A percentile compares a stretch with the other conserved stretches of the same genome.
Evolutionary conservation across 2,888 invertebrate genomes (phyloP).

Genomic region (Eumerus sabulonum): DNA sequence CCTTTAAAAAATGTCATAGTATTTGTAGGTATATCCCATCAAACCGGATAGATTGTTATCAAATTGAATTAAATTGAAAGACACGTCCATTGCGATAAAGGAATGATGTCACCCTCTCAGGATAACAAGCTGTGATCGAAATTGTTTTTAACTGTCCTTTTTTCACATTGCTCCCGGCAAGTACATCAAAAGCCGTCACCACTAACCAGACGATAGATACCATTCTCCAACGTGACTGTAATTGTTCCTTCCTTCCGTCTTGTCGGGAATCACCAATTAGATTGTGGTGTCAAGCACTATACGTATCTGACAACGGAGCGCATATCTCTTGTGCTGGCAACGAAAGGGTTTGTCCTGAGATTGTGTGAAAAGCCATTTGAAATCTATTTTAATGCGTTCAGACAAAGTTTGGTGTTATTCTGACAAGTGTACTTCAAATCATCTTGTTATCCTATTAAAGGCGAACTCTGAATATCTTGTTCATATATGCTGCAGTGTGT

Average conservation of each 20-base stretch:
- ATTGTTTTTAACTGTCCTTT: conserved; percentile 7
- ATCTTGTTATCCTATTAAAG: conserved; percentile 48
- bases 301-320: conserved; percentile 13
- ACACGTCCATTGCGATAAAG: not conserved
- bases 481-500: not conserved
- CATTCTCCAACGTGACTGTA: conserved; percentile 27
- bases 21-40: too few relatives aligned
- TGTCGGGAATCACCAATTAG: conserved; percentile 40
- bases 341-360: conserved; percentile 21
- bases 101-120: conserved; percentile 2
- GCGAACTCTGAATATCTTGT: conserved; percentile 15
- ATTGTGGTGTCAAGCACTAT: conserved; percentile 13
- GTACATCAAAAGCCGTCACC: too few relatives aligned
- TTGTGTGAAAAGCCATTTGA: conserved; percentile 34
- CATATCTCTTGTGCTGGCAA: not conserved
- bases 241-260: conserved; percentile 29
- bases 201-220: conserved; percentile 4
- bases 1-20: too few relatives aligned
- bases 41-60: conserved; percentile 25
- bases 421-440: conserved; percentile 49
- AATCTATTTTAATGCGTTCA: conserved; percentile 50
- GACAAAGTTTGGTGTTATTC: conserved; percentile 50
- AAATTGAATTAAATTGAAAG: conserved; percentile 58
- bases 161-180: conserved; percentile 3
- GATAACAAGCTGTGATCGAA: conserved; percentile 12